Percentiles rank a stretch among this genome's conserved stretches.
Conservation (phyloP, 1,140 invertebrate genomes). For the Heliconius melpomene region DNA sequence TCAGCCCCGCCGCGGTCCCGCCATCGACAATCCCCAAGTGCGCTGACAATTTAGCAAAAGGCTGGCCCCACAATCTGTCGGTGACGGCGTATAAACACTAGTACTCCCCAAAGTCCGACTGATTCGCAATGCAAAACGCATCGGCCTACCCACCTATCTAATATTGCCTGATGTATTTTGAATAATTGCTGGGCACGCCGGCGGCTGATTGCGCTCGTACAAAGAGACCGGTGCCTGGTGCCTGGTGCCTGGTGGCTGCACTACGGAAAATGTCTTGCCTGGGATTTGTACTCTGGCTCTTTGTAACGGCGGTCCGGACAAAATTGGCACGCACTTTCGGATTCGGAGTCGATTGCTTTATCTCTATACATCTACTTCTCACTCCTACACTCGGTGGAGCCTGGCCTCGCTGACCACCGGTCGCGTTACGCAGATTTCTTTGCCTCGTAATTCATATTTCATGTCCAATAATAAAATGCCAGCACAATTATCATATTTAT, state of each 20-base stretch:
- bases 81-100: conserved; percentile 68
- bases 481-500: conserved; percentile 33
- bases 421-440: conserved; percentile 4
- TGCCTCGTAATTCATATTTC: conserved; percentile 22
- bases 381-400: not conserved
- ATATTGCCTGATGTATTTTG: conserved; percentile 79
- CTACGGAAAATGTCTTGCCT: conserved; percentile 71
- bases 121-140: conserved; percentile 79
- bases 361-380: not conserved
- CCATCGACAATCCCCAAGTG: conserved; percentile 54
- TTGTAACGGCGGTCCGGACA: conserved; percentile 40
- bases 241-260: conserved; percentile 42
- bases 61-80: conserved; percentile 64
- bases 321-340: conserved; percentile 38
- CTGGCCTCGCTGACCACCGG: too few relatives aligned
- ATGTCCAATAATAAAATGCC: conserved; percentile 26
- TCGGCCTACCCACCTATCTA: conserved; percentile 73
- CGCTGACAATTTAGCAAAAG: conserved; percentile 65
- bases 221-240: conserved; percentile 49
- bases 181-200: conserved; percentile 72
- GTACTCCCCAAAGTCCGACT: conserved; percentile 70
- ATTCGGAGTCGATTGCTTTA: conserved; percentile 28
- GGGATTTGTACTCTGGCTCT: conserved; percentile 53
- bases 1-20: conserved; percentile 45
- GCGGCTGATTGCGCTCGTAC: conserved; percentile 69